Base-by-base conservation (phyloP, 2,888 invertebrate genomes). In the Dryocosmus kuriphilus region DNA sequence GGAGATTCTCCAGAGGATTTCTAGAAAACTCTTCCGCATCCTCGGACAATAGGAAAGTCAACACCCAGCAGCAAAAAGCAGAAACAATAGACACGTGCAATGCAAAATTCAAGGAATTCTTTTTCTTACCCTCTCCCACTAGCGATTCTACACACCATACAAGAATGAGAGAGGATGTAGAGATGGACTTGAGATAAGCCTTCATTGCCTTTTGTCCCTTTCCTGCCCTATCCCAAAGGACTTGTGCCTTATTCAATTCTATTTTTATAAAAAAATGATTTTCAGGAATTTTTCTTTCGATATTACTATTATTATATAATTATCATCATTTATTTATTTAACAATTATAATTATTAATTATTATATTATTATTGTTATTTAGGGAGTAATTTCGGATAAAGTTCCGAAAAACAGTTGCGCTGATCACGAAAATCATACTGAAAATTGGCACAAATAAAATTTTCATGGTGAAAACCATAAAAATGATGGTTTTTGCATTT, bases 11-110 rank as follows among this genome's bases (percentile, higher is more conserved):
- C 27, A 67, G 67, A 67, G 67, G 67, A 67, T 67, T 67, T 67
- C 67, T n/a, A 67, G 67, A 67, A 67, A 67, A 67, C 67, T 67
- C 71, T 71, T 71, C 71, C 71, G 71, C 51, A 71, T 71, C 30
- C 51, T 71, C 71, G 71, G 30, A 71, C 71, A 71, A 71, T 71
- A 51, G 71, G 71, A 71, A 51, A 71, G 71, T 71, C 71, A 71
- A 71, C 71, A 71, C 71, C 71, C 71, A 30, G 24, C 46, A 51
- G 71, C 71, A 51, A 71, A 71, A 71, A 71, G 30, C 27, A 71
- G 71, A 71, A 71, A 71, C 71, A 71, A 71, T 71, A 71, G 71
- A 71, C 71, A 71, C 71, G 51, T 71, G 71, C 51, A 71, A 71
- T 71, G 30, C 71, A 51, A 71, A 71, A 71, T 71, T 71, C 71